Evolutionary conservation across 2,888 invertebrate genomes (phyloP).

Genomic region (Halictus ligatus): DNA sequence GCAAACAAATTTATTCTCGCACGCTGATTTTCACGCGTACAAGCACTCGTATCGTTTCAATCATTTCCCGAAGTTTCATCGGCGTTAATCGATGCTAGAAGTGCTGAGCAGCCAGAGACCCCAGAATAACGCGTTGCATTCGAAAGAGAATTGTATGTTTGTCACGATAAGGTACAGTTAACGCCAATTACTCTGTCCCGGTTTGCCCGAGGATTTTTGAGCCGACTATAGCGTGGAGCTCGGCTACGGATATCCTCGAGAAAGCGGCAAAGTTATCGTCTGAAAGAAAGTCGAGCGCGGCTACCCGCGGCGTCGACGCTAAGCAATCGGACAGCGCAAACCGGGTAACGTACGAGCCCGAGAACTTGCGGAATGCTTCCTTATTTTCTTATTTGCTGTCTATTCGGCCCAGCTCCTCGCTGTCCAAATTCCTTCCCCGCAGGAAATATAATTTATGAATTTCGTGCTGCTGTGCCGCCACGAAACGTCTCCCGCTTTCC

Average conservation of each 20-base stretch:
- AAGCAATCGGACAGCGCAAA: slow-evolving; percentile 53
- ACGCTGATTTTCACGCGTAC: background rate
- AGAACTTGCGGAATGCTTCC: slow-evolving; percentile 60
- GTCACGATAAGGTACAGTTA: no score
- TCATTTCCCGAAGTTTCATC: no score
- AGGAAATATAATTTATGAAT: slow-evolving; percentile 47
- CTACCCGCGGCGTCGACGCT: slow-evolving; percentile 20
- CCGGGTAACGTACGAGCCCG: slow-evolving; percentile 59
- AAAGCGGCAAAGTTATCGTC: slow-evolving; percentile 47
- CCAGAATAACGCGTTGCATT: no score
- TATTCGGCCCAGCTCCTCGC: slow-evolving; percentile 22
- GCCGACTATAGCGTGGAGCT: background rate
- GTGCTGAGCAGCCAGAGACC: no score
- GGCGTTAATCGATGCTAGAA: no score
- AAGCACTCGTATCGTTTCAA: no score
- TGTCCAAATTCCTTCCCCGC: background rate
- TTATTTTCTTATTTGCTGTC: slow-evolving; percentile 64
- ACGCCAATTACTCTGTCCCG: background rate
- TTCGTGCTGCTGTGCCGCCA: background rate
- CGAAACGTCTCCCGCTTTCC: background rate
- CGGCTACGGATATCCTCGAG: slow-evolving; percentile 14
- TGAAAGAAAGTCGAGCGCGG: slow-evolving; percentile 46
- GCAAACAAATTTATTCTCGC: background rate
- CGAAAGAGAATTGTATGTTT: no score
- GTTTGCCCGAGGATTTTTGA: background rate